phyloP scores from a whole-genome alignment of 1,140 invertebrate genomes.

The Scaptomyza graminum region DNA sequence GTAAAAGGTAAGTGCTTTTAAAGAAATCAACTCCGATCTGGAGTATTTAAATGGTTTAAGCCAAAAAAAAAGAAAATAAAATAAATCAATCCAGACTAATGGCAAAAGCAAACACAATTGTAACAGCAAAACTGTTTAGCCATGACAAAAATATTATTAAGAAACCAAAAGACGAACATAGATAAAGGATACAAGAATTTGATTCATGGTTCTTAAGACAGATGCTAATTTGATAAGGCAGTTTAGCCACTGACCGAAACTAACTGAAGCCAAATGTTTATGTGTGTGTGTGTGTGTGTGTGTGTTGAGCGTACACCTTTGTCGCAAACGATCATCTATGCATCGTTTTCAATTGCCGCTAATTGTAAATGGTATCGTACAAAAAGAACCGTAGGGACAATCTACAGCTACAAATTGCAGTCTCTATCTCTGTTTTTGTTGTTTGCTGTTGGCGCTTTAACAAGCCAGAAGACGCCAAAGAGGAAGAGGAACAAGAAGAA shows the following conservation, averaged over 20 bases:
- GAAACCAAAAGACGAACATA: no score
- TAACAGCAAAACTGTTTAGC: background rate
- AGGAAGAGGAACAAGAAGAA: slow-evolving; percentile 9
- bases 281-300: slow-evolving; percentile 5
- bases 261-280: background rate
- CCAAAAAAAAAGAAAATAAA: background rate
- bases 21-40: slow-evolving; percentile 15
- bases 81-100: background rate
- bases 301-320: slow-evolving; percentile 49
- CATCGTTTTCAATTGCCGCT: slow-evolving; percentile 44
- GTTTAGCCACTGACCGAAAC: slow-evolving; percentile 2
- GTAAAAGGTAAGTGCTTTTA: slow-evolving; percentile 41
- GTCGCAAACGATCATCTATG: slow-evolving; percentile 27
- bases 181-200: no score
- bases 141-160: no score
- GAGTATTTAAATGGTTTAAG: background rate
- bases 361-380: slow-evolving; percentile 27
- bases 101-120: background rate
- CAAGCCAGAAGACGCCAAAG: slow-evolving; percentile 2
- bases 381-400: slow-evolving; percentile 41
- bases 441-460: slow-evolving; percentile 6
- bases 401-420: slow-evolving; percentile 38
- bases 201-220: background rate
- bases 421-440: slow-evolving; percentile 8
- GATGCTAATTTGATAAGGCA: slow-evolving; percentile 3